Percentiles rank a stretch among this genome's conserved stretches.
phyloP scores from a whole-genome alignment of 2,113 vertebrate species.

The Baryphthengus martii region DNA sequence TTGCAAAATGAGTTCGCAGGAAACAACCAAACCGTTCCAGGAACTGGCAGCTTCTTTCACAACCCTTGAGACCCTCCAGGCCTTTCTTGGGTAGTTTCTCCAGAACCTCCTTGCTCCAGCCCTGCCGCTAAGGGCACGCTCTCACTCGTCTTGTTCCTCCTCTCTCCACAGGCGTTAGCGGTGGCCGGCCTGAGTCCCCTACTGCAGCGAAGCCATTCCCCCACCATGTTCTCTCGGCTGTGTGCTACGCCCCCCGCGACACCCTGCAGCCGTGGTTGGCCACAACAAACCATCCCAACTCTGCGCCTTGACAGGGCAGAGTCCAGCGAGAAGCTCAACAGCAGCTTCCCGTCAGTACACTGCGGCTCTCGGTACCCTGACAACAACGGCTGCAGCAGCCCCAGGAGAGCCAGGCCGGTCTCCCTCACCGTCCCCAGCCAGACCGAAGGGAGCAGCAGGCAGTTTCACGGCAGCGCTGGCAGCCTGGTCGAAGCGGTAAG shows the following conservation, averaged over 20 bases:
- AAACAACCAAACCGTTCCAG: background rate
- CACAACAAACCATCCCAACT: slow-evolving; percentile 77
- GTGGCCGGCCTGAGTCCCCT: slow-evolving; percentile 93
- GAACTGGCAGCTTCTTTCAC: background rate
- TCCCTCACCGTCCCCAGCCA: slow-evolving; percentile 89
- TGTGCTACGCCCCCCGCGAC: slow-evolving; percentile 86
- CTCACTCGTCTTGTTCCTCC: background rate
- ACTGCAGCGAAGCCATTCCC: slow-evolving; percentile 92
- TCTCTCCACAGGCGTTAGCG: slow-evolving; percentile 82
- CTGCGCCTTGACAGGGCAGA: slow-evolving; percentile 81
- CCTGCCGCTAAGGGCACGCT: background rate
- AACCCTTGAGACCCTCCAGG: background rate
- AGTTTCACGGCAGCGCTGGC: slow-evolving; percentile 90
- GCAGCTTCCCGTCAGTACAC: slow-evolving; percentile 93
- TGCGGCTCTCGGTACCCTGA: slow-evolving; percentile 83
- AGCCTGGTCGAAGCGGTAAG: slow-evolving; percentile 97
- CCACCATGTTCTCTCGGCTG: slow-evolving; percentile 81
- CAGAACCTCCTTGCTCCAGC: background rate
- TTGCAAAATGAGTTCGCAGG: background rate
- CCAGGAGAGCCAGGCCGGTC: slow-evolving; percentile 80
- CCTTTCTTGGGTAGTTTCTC: background rate
- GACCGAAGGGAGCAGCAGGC: slow-evolving; percentile 75
- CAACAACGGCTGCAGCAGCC: slow-evolving; percentile 63
- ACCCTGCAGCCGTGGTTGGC: slow-evolving; percentile 77
- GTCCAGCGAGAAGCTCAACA: slow-evolving; percentile 93